A percentile compares a stretch with the other conserved stretches of the same genome.
Evolutionary conservation across 1,140 invertebrate species (phyloP).

Genomic region (Mya arenaria): DNA sequence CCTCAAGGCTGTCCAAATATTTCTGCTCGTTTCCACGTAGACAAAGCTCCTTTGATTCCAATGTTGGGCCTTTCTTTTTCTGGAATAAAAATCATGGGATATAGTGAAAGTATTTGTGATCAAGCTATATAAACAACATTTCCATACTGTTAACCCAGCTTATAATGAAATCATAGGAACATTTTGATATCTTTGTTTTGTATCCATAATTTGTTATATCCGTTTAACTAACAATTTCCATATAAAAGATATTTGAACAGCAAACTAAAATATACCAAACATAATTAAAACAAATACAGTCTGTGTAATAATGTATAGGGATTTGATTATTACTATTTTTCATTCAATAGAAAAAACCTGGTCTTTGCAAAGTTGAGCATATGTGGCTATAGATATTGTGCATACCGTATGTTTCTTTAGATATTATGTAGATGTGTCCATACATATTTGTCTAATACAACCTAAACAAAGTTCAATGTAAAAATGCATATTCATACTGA

Average conservation of each 20-base stretch:
- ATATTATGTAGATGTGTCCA: neutral
- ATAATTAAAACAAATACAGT: too few relatives aligned
- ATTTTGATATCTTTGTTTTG: too few relatives aligned
- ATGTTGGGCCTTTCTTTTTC: conserved; percentile 78
- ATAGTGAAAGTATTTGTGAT: too few relatives aligned
- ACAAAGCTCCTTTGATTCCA: conserved; percentile 79
- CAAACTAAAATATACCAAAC: neutral
- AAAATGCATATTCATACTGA: neutral
- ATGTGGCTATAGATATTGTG: neutral
- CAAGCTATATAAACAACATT: neutral
- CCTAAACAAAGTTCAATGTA: neutral
- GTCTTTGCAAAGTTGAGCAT: neutral
- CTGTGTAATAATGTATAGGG: too few relatives aligned
- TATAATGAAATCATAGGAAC: neutral
- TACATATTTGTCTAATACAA: neutral
- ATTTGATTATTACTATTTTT: neutral
- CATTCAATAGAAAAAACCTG: neutral
- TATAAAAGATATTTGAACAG: neutral
- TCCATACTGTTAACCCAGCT: neutral
- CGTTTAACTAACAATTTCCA: neutral
- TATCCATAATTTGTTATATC: too few relatives aligned
- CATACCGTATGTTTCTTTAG: too few relatives aligned
- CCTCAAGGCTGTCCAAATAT: conserved; percentile 74
- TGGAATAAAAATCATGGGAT: conserved; percentile 63
- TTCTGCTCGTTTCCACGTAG: conserved; percentile 81